Evolutionary conservation across 2,797 vertebrate species (phyloP).

Genomic region (Hemitrygon akajei): DNA sequence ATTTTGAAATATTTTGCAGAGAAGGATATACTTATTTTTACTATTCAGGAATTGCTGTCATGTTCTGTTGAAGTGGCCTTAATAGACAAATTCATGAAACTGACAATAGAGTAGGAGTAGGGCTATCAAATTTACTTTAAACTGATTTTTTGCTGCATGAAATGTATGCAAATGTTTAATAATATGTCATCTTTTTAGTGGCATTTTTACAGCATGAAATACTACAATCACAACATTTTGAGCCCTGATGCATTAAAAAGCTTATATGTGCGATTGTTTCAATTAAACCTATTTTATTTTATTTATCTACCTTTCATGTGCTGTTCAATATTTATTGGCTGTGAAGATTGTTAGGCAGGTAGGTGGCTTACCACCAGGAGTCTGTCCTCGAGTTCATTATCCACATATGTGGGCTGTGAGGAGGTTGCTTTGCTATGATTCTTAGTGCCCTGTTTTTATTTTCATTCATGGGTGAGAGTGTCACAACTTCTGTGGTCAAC

Average conservation of each 20-base stretch:
- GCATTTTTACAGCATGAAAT: conserved; percentile 23
- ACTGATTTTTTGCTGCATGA: conserved; percentile 13
- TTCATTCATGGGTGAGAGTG: not conserved
- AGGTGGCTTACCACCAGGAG: not conserved
- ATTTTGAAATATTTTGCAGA: conserved; percentile 9
- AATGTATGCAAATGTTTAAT: conserved; percentile 37
- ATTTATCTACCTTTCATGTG: not conserved
- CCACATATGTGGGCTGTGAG: not conserved
- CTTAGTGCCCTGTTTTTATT: not conserved
- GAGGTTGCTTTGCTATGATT: not conserved
- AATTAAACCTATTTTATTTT: conserved; percentile 6
- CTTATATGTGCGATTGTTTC: not conserved
- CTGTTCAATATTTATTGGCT: not conserved
- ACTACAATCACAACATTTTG: conserved; percentile 34
- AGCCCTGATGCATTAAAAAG: not conserved
- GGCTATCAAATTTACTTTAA: conserved; percentile 36
- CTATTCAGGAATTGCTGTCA: conserved; percentile 33
- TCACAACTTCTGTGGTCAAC: not conserved
- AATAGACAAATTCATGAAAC: conserved; percentile 32
- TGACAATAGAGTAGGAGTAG: conserved; percentile 34
- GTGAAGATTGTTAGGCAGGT: not conserved
- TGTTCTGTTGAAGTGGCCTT: conserved; percentile 31
- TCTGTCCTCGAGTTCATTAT: not conserved
- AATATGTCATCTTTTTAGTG: conserved; percentile 25
- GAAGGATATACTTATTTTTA: not conserved